phyloP scores from a whole-genome alignment of 1,140 invertebrate genomes.

The Diabrotica undecimpunctata region DNA sequence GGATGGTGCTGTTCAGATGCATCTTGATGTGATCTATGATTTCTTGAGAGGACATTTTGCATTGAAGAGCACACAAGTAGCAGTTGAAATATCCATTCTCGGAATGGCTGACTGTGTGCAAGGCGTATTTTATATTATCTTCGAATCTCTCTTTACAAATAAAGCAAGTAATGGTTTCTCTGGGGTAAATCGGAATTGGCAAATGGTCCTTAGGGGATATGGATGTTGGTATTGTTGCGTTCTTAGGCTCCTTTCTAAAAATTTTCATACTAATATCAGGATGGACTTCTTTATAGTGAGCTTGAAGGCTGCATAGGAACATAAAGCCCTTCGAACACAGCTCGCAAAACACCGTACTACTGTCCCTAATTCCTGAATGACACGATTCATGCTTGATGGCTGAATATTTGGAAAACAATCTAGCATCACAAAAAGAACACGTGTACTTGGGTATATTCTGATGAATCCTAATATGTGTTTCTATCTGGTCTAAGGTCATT shows the following conservation, averaged over 20 bases:
- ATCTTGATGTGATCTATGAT: slow-evolving; percentile 58
- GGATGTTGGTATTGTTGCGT: not conserved
- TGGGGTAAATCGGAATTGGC: not conserved
- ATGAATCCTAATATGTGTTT: not conserved
- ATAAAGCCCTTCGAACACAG: not conserved
- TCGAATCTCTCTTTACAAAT: not conserved
- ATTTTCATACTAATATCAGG: not conserved
- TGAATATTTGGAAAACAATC: not conserved
- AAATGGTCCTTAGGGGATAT: not conserved
- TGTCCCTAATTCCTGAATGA: not conserved
- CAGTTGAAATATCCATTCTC: not conserved
- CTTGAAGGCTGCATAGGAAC: not conserved
- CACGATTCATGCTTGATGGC: not conserved
- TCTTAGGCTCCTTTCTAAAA: not conserved
- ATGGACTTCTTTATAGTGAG: not conserved
- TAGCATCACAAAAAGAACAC: not conserved
- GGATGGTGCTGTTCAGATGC: slow-evolving; percentile 71
- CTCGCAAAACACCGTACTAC: not conserved
- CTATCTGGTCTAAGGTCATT: slow-evolving; percentile 1
- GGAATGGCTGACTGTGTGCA: not conserved
- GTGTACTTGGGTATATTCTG: not conserved
- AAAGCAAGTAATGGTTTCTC: not conserved
- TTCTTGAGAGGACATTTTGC: not conserved
- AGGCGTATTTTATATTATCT: not conserved
- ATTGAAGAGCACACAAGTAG: not conserved